phyloP scores from a whole-genome alignment of 2,888 invertebrate species.

The Latrodectus hesperus region DNA sequence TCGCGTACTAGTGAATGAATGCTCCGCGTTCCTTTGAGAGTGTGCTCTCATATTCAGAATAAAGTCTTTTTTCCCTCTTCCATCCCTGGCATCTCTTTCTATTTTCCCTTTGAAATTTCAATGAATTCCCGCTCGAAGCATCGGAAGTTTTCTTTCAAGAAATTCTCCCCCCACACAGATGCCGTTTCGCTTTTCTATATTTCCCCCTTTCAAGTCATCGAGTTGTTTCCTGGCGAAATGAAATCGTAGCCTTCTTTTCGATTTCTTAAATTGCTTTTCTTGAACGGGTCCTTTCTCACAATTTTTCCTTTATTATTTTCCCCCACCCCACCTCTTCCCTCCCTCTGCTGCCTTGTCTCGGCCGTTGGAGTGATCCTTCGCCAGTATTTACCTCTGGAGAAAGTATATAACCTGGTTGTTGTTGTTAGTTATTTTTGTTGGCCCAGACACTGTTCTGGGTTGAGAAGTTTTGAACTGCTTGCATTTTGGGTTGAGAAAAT shows the following conservation, averaged over 20 bases:
- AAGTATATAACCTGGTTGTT: too few species aligned
- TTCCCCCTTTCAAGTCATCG: neutral
- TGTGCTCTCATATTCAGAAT: neutral
- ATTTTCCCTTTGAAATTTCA: neutral
- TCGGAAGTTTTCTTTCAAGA: neutral
- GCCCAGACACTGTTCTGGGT: too few species aligned
- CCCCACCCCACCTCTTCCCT: neutral
- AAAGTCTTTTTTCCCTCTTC: neutral
- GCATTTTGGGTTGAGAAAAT: too few species aligned
- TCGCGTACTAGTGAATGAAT: too few species aligned
- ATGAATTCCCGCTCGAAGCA: neutral
- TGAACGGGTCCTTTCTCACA: neutral
- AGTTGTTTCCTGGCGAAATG: neutral
- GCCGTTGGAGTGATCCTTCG: too few species aligned
- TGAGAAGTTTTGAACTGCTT: too few species aligned
- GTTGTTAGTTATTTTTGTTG: too few species aligned
- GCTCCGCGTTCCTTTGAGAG: too few species aligned
- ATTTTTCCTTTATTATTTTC: neutral
- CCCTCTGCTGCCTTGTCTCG: too few species aligned
- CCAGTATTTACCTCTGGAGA: too few species aligned
- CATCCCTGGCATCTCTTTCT: neutral
- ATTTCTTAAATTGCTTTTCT: slow-evolving; percentile 48
- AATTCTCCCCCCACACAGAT: neutral
- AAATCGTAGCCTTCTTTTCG: slow-evolving; percentile 29
- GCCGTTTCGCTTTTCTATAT: neutral